Evolutionary conservation across 1,140 invertebrate species (phyloP).

Genomic region (Medauroidea extradentata): DNA sequence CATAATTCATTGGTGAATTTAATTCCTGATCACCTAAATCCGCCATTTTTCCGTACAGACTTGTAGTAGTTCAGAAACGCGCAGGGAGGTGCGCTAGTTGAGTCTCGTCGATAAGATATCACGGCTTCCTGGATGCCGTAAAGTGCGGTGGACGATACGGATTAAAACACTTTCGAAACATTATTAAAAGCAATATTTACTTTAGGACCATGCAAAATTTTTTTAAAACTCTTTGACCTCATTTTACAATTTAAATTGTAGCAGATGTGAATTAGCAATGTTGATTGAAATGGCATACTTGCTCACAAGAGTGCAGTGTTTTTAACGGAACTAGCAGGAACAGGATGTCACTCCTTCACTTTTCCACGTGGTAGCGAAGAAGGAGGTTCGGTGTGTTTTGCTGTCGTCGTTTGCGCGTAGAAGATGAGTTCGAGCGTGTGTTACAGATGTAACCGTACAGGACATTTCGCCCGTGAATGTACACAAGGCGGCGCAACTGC

Average conservation of each 20-base stretch:
- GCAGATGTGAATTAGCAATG: background rate
- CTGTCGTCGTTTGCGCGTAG: background rate
- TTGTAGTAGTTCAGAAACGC: too few species aligned
- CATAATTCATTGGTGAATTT: slow-evolving; percentile 5
- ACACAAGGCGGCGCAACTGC: slow-evolving; percentile 55
- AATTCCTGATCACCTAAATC: slow-evolving; percentile 1
- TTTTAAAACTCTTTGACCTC: too few species aligned
- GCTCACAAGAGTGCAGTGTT: background rate
- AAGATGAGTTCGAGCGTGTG: slow-evolving; percentile 71
- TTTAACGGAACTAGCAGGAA: slow-evolving; percentile 12
- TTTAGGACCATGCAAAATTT: too few species aligned
- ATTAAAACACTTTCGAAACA: too few species aligned
- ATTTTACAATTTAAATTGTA: too few species aligned
- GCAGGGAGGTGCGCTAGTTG: too few species aligned
- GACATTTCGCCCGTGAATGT: slow-evolving; percentile 83
- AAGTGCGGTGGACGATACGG: too few species aligned
- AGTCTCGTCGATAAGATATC: too few species aligned
- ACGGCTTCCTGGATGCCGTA: too few species aligned
- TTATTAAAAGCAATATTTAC: too few species aligned
- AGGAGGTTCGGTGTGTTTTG: background rate
- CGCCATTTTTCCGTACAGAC: slow-evolving; percentile 1
- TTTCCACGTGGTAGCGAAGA: slow-evolving; percentile 10
- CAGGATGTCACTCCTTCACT: slow-evolving; percentile 11
- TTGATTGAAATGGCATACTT: background rate
- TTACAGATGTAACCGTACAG: slow-evolving; percentile 85